Evolutionary conservation across 1,140 invertebrate species (phyloP), one percentile per base, ranked within the genome.

Genomic region (Popillia japonica): DNA sequence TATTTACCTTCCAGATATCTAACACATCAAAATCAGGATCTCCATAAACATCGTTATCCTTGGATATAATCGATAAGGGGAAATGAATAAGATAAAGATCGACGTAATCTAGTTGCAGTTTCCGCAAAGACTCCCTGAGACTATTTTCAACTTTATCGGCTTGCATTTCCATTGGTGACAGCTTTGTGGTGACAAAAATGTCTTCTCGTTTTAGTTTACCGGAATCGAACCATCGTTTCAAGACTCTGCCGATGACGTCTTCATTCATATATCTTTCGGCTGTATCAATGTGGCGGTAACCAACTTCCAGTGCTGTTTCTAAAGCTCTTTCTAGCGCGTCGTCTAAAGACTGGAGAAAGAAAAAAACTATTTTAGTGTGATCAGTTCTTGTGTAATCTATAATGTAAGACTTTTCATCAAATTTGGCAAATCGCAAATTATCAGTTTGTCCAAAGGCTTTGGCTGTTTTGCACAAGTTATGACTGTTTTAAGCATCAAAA

Each of bases 161-260:
- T 59, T 91, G 88, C 22, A 82, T 80, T 85, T 87, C 85, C 76
- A 81, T 74, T 14, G 87, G 81, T 79, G 87, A 87, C 86, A 95
- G 90, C 87, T 96, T 96, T 11, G 95, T 94, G 0, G 92, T 93
- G 77, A 96, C 90, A 85, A 95, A 96, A 17, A 96, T 86, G 23
- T 96, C 94, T 83, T 94, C 91, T 81, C 90, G 11, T 10, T 41
- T 92, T 3, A 94, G 86, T 83, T 90, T 90, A 22, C 93, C 93
- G 64, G 91, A 88, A 78, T 90, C 86, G 72, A 96, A 88, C 92
- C 93, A 94, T 84, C 91, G 89, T 83, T 93, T 92, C 14, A 96
- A 87, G 55, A 92, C 92, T 48, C 88, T 89, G 7, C 95, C 95
- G 83, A 96, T 94, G 3, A 90, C 90, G 75, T 90, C 89, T 87